Evolutionary conservation across 2,113 vertebrate species (phyloP).

Genomic region (Euleptes europaea): DNA sequence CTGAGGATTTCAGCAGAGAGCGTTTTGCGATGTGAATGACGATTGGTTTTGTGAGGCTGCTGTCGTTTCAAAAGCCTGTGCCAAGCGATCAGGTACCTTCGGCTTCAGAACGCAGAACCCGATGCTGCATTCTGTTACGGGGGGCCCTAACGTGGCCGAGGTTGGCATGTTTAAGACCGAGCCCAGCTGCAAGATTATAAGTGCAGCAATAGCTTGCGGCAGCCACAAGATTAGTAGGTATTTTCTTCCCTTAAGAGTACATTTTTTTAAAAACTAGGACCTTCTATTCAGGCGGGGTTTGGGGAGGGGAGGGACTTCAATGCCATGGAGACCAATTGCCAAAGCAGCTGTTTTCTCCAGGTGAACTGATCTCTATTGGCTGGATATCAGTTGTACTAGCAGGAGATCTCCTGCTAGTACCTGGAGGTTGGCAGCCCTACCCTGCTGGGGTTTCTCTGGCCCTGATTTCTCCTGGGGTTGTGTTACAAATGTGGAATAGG

Average conservation of each 20-base stretch:
- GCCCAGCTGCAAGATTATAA: background rate
- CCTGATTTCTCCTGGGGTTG: background rate
- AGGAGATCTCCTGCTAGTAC: too few relatives aligned
- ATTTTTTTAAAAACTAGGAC: conserved; percentile 15
- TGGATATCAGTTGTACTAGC: too few relatives aligned
- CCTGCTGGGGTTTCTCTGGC: background rate
- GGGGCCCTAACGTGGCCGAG: background rate
- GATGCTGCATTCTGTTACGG: background rate
- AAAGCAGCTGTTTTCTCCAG: too few relatives aligned
- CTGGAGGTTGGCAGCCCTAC: too few relatives aligned
- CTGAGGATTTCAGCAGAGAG: conserved; percentile 15
- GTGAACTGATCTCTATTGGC: too few relatives aligned
- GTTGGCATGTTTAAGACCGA: conserved; percentile 21
- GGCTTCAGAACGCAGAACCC: conserved; percentile 7
- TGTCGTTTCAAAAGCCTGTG: background rate
- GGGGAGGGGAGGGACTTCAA: too few relatives aligned
- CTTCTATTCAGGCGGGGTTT: conserved; percentile 48
- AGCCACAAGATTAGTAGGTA: conserved; percentile 27
- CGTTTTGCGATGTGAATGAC: conserved; percentile 31
- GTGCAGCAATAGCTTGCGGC: background rate
- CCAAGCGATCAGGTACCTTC: background rate
- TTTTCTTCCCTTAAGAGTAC: conserved; percentile 1
- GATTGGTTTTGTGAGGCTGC: background rate
- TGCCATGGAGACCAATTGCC: too few relatives aligned
- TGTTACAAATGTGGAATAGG: background rate